These are phyloP conservation scores for Melipona bicolor DNA, from an alignment of 2,888 invertebrate species.

Conservation along the genomic window DNA sequence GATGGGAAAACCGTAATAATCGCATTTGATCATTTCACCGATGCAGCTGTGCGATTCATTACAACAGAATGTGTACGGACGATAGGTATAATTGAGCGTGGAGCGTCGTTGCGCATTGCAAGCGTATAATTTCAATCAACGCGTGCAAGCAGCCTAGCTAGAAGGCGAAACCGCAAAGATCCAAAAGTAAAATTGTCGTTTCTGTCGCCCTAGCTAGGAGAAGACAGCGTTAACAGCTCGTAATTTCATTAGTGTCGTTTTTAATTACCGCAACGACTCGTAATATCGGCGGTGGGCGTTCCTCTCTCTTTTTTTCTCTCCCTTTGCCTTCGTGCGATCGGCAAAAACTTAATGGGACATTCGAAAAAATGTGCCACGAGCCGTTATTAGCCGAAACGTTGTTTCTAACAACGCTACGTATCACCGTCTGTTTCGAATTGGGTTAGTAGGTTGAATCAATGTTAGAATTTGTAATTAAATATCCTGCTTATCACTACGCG, in stretches of 20 bases:
- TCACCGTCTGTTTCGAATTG: not conserved
- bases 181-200: not conserved
- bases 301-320: not conserved
- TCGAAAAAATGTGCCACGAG: not conserved
- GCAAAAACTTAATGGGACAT: not conserved
- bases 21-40: not conserved
- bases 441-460: not conserved
- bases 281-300: too few relatives aligned
- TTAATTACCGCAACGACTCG: slow-evolving; percentile 9
- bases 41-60: slow-evolving; percentile 25
- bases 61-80: not conserved
- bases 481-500: too few relatives aligned
- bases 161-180: slow-evolving; percentile 3
- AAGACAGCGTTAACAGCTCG: slow-evolving; percentile 17
- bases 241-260: slow-evolving; percentile 13
- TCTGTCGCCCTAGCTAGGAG: not conserved
- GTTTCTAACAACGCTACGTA: not conserved
- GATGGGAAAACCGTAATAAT: slow-evolving; percentile 9
- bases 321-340: not conserved
- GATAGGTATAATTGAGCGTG: slow-evolving; percentile 5
- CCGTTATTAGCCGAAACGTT: not conserved
- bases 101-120: not conserved
- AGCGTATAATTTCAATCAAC: slow-evolving; percentile 30
- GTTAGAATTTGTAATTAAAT: too few relatives aligned
- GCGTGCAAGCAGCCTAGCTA: not conserved